Evolutionary conservation across 2,113 vertebrate species (phyloP).

Genomic region (Salvelinus fontinalis): DNA sequence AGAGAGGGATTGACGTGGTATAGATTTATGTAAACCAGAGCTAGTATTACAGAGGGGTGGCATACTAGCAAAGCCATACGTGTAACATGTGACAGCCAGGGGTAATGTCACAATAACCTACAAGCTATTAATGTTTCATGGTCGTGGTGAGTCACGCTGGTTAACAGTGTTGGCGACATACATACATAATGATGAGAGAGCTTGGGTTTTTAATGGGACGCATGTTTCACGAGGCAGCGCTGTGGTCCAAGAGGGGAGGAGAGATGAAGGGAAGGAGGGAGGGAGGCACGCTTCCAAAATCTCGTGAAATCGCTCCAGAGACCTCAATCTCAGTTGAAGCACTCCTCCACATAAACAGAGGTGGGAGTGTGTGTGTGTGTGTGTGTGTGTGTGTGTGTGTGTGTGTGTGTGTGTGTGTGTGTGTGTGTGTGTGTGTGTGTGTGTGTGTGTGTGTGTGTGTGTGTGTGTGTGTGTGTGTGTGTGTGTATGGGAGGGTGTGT

Average conservation of each 20-base stretch:
- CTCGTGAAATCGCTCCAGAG: slow-evolving; percentile 22
- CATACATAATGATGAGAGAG: slow-evolving; percentile 52
- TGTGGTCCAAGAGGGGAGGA: slow-evolving; percentile 20
- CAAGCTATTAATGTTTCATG: slow-evolving; percentile 44
- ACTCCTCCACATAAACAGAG: slow-evolving; percentile 32
- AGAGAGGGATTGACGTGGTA: neutral
- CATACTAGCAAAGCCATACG: neutral
- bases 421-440: neutral
- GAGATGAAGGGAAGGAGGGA: slow-evolving; percentile 29
- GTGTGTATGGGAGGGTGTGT: neutral
- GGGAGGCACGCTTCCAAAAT: slow-evolving; percentile 27
- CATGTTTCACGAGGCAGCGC: slow-evolving; percentile 26
- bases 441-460: slow-evolving; percentile 10
- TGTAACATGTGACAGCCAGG: neutral
- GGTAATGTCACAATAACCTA: slow-evolving; percentile 22
- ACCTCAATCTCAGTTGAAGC: slow-evolving; percentile 18
- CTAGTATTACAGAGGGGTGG: neutral
- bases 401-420: slow-evolving; percentile 4
- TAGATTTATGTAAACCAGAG: neutral
- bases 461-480: neutral
- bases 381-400: neutral
- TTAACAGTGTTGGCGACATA: slow-evolving; percentile 23
- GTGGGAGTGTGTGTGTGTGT: neutral
- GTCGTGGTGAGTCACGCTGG: slow-evolving; percentile 14
- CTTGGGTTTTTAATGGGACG: slow-evolving; percentile 29